Evolutionary conservation across 2,888 invertebrate genomes (phyloP).

Genomic region (Carcina quercana): DNA sequence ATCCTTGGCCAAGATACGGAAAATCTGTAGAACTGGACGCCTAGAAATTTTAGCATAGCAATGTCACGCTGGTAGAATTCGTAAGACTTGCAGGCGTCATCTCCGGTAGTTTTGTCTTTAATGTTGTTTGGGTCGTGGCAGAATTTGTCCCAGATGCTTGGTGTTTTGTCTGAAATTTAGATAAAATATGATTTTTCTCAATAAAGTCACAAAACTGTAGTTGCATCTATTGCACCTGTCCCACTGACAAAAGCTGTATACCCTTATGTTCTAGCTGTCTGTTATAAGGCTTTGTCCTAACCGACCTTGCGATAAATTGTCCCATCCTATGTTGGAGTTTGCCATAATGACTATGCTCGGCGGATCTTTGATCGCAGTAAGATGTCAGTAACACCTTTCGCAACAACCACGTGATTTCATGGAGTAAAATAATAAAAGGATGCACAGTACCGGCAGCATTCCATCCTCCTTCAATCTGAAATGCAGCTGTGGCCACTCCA

Average conservation of each 20-base stretch:
- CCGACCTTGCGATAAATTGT: no score
- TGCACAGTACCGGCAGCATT: slow-evolving; percentile 31
- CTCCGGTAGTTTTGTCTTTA: slow-evolving; percentile 68
- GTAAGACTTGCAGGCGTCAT: slow-evolving; percentile 76
- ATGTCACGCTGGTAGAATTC: slow-evolving; percentile 74
- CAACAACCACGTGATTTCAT: background rate
- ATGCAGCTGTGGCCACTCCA: slow-evolving; percentile 43
- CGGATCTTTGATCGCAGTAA: background rate
- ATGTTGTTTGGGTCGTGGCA: slow-evolving; percentile 64
- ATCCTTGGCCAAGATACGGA: slow-evolving; percentile 79
- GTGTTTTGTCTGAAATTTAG: slow-evolving; percentile 59
- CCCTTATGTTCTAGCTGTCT: no score
- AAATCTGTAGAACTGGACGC: slow-evolving; percentile 70
- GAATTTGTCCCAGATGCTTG: slow-evolving; percentile 77
- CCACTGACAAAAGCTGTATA: no score
- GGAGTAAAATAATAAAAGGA: background rate
- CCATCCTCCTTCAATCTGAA: slow-evolving; percentile 47
- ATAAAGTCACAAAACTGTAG: no score
- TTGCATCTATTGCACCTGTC: no score
- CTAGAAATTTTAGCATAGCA: slow-evolving; percentile 52
- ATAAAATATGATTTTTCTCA: background rate
- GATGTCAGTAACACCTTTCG: background rate
- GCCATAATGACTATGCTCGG: background rate
- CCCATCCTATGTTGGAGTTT: no score
- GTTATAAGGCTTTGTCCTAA: no score